phyloP scores from a whole-genome alignment of 2,113 vertebrate species.

The Xenus cinereus region DNA sequence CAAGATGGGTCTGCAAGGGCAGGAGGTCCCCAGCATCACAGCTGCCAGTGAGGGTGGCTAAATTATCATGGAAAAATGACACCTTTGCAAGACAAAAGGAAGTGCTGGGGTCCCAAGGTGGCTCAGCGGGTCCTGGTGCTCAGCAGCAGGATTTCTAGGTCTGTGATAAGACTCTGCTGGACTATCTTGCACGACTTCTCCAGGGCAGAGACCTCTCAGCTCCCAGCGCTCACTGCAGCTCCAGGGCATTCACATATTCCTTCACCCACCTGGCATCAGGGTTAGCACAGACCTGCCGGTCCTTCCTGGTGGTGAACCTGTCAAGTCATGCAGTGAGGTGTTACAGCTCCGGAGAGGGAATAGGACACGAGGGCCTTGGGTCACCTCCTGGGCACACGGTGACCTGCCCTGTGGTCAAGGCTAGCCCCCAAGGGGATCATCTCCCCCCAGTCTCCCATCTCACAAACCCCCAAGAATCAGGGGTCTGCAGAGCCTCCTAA shows the following conservation, averaged over 20 bases:
- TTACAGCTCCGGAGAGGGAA: background rate
- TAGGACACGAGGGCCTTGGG: too few species aligned
- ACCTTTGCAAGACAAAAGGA: background rate
- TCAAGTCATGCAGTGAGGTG: background rate
- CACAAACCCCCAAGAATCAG: background rate
- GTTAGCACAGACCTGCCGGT: constrained; percentile 17
- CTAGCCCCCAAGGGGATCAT: background rate
- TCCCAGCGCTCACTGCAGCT: constrained; percentile 20
- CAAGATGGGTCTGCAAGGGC: background rate
- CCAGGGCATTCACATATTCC: background rate
- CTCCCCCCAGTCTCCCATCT: background rate
- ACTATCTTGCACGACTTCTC: background rate
- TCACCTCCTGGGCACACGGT: background rate
- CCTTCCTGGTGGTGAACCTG: constrained; percentile 51
- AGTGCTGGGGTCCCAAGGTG: background rate
- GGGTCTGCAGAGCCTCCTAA: background rate
- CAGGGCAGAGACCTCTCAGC: background rate
- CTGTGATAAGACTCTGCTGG: background rate
- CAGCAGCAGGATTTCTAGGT: background rate
- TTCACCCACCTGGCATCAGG: constrained; percentile 28
- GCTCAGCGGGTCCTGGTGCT: background rate
- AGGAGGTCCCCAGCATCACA: background rate
- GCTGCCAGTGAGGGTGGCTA: background rate
- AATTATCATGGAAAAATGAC: background rate
- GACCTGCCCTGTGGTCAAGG: background rate